Evolutionary conservation across 2,113 vertebrate genomes (phyloP).

Genomic region (Eptatretus burgeri): DNA sequence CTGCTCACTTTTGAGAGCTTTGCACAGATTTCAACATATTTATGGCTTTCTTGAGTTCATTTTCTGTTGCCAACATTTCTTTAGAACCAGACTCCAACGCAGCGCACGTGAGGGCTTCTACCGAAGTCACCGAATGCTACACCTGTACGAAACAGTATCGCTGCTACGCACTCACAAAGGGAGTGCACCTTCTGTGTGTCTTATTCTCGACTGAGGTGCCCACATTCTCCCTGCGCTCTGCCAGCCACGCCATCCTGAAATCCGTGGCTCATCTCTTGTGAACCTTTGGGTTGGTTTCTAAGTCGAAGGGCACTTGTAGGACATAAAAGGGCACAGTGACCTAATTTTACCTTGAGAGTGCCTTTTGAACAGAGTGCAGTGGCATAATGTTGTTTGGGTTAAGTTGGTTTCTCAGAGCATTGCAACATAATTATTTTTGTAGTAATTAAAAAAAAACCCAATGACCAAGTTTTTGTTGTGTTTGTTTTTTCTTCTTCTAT

Average conservation of each 20-base stretch:
- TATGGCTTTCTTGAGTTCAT: not conserved
- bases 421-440: no score
- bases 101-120: conserved; percentile 22
- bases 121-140: conserved; percentile 27
- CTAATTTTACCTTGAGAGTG: no score
- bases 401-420: no score
- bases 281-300: no score
- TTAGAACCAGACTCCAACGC: conserved; percentile 17
- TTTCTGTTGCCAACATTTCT: conserved; percentile 7
- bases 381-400: no score
- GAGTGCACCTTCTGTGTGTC: conserved; percentile 32
- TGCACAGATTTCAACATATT: not conserved
- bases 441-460: no score
- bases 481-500: no score
- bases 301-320: no score
- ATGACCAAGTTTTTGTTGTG: no score
- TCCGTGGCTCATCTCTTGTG: no score
- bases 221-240: conserved; percentile 26
- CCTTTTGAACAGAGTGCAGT: no score
- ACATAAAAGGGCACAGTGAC: no score
- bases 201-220: conserved; percentile 26
- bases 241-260: conserved; percentile 26
- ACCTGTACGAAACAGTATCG: conserved; percentile 28
- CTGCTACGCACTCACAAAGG: conserved; percentile 26
- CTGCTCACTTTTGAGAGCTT: not conserved